These are phyloP conservation scores for Acanthurus lineatus DNA, from an alignment of 2,797 vertebrate species.

Conservation along the genomic window DNA sequence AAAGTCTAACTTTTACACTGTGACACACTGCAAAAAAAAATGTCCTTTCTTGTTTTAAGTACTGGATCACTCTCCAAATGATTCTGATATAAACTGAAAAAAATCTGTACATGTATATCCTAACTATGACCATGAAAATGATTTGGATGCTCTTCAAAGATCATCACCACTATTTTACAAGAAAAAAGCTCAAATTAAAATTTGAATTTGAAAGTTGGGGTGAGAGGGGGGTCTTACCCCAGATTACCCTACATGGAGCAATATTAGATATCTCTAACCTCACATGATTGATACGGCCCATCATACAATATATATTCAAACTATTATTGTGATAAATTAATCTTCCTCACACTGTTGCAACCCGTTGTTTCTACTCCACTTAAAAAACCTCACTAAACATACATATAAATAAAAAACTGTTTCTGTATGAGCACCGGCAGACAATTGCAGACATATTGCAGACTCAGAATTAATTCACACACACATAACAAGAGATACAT, in stretches of 20 bases:
- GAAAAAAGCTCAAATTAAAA: too few relatives aligned
- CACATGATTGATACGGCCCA: neutral
- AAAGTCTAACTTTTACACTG: too few relatives aligned
- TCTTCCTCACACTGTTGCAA: neutral
- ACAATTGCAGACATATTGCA: neutral
- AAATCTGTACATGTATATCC: too few relatives aligned
- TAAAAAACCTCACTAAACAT: conserved; percentile 2
- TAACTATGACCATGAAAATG: too few relatives aligned
- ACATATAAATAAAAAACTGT: neutral
- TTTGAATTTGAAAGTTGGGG: too few relatives aligned
- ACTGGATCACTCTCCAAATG: too few relatives aligned
- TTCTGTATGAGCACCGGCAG: conserved; percentile 24
- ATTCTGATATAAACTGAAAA: too few relatives aligned
- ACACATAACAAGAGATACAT: conserved; percentile 48
- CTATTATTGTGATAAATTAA: neutral
- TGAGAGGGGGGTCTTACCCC: too few relatives aligned
- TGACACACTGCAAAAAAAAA: too few relatives aligned
- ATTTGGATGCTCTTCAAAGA: too few relatives aligned
- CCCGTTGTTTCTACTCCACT: neutral
- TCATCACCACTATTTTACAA: too few relatives aligned
- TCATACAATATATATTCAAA: neutral
- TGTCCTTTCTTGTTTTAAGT: too few relatives aligned
- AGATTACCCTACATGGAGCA: neutral
- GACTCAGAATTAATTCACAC: conserved; percentile 8
- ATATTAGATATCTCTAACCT: conserved; percentile 2